These are phyloP conservation scores for Phengaris alcon DNA, from an alignment of 2,888 invertebrate genomes.

Conservation along the genomic window DNA sequence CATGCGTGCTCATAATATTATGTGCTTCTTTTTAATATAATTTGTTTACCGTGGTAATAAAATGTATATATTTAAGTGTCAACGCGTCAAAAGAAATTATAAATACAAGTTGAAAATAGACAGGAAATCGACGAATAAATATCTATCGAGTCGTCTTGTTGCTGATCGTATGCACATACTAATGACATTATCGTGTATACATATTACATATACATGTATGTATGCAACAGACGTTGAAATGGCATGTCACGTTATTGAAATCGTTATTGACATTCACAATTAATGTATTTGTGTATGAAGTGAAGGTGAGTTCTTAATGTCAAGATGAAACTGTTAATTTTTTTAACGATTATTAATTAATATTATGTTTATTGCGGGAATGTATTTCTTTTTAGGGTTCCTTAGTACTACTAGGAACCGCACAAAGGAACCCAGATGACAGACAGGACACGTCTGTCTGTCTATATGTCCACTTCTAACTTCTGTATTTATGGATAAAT, in stretches of 20 bases:
- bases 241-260: constrained; percentile 17
- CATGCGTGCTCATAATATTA: too few relatives aligned
- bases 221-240: constrained; percentile 20
- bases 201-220: background rate
- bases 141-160: constrained; percentile 55
- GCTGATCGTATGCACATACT: constrained; percentile 59
- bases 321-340: background rate
- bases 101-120: background rate
- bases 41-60: background rate
- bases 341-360: background rate
- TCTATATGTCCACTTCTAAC: too few relatives aligned
- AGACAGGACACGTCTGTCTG: too few relatives aligned
- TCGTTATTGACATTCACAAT: constrained; percentile 28
- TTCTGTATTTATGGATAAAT: too few relatives aligned
- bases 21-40: background rate
- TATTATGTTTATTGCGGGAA: background rate
- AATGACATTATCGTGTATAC: background rate
- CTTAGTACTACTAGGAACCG: too few relatives aligned
- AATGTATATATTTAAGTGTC: constrained; percentile 1
- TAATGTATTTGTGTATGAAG: constrained; percentile 21
- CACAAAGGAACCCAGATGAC: too few relatives aligned
- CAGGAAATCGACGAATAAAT: background rate
- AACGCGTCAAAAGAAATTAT: background rate
- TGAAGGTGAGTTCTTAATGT: constrained; percentile 1
- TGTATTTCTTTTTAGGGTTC: too few relatives aligned